Evolutionary conservation across 2,797 vertebrate species (phyloP).

Genomic region (Margarornis squamiger): DNA sequence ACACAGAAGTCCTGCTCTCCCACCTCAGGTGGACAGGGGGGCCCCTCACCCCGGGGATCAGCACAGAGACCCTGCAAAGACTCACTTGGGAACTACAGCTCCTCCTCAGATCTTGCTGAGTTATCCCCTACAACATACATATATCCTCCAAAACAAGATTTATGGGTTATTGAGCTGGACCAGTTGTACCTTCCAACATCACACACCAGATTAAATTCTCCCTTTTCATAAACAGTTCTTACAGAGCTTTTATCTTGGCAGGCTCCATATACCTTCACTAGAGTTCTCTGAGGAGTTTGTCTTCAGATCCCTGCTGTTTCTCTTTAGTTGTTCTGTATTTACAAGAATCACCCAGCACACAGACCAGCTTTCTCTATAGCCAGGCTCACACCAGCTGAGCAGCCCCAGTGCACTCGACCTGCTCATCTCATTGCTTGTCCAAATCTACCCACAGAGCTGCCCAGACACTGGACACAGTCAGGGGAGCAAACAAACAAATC

Average conservation of each 20-base stretch:
- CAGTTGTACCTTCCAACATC: accelerated
- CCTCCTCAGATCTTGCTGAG: accelerated
- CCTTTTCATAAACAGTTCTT: accelerated
- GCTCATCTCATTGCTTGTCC: not conserved
- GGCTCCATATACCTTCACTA: accelerated
- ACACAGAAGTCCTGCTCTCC: not conserved
- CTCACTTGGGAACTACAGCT: not conserved
- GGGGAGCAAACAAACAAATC: accelerated
- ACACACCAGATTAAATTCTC: accelerated
- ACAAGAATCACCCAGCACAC: accelerated
- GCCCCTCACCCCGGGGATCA: not conserved
- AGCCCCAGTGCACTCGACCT: accelerated
- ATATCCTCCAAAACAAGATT: accelerated
- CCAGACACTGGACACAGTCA: accelerated
- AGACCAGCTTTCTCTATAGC: accelerated
- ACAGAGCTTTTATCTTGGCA: accelerated
- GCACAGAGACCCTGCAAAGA: accelerated
- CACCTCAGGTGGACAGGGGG: not conserved
- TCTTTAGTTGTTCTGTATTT: too few species aligned
- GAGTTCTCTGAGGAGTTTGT: accelerated
- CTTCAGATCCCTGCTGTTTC: not conserved
- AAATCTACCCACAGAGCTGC: accelerated
- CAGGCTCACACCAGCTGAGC: too few species aligned
- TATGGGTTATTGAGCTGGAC: accelerated
- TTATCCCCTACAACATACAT: accelerated